Evolutionary conservation across 2,797 vertebrate species (phyloP).

Genomic region (Chelmon rostratus): DNA sequence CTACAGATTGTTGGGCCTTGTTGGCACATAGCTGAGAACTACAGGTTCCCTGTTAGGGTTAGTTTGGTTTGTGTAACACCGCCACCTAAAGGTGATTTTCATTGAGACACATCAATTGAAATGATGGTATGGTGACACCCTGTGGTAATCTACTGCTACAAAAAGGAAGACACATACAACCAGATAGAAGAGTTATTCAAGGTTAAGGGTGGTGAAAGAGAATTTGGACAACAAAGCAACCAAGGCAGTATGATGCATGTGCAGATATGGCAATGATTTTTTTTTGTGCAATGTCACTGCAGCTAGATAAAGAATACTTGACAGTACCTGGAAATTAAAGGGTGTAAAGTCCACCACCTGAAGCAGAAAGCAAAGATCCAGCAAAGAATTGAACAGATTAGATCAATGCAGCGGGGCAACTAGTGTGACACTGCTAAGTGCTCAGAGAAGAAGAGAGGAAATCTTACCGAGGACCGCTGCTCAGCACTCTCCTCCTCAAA

Average conservation of each 20-base stretch:
- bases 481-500: conserved; percentile 87
- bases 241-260: neutral
- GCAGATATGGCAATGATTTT: neutral
- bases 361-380: conserved; percentile 72
- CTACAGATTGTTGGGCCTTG: neutral
- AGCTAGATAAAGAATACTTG: conserved; percentile 28
- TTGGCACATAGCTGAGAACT: neutral
- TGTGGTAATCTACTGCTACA: conserved; percentile 56
- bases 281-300: neutral
- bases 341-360: conserved; percentile 88
- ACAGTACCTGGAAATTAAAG: conserved; percentile 89
- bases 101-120: conserved; percentile 4
- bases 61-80: conserved; percentile 42
- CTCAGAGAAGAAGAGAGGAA: neutral
- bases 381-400: conserved; percentile 43
- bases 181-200: neutral
- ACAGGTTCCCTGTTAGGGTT: neutral
- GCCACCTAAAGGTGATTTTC: conserved; percentile 60
- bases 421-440: conserved; percentile 31
- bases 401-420: conserved; percentile 11
- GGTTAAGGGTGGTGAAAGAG: neutral
- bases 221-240: conserved; percentile 8
- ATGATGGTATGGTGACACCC: conserved; percentile 44
- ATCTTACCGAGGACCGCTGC: conserved; percentile 84
- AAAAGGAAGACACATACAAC: neutral